Base-by-base conservation (phyloP, 2,113 vertebrate species). In the Pontoporia blainvillei region DNA sequence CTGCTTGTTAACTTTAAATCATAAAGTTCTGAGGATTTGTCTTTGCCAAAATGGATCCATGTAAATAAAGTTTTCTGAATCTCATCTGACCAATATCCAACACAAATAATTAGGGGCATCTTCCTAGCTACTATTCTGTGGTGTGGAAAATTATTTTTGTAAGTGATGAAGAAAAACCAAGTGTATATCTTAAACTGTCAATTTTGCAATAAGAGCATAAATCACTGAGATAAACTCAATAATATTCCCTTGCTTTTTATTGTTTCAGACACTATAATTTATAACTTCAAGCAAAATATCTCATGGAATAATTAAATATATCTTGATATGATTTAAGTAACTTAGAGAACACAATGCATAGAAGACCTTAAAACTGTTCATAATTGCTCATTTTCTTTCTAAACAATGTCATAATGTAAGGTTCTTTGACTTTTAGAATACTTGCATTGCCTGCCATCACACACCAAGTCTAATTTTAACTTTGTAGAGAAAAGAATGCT, bases 211-310 rank as follows among this genome's bases (percentile, higher is more conserved):
- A 94, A 96, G 41, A 1, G 0, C 72, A 52, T 96, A n/a, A 93
- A 71, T 90, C 81, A 97, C 90, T 57, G 94, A 90, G 91, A 89
- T 90, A 96, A 92, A 93, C 84, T 52, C 71, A 96, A 78, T 15
- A 6, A 75, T 96, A 89, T 90, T 49, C 73, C n/a, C 34, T 66
- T 54, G 89, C 78, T 34, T 49, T 46, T 61, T 96, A 75, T 44
- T 94, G 71, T 97, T 98, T 94, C 49, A 86, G 96, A 84, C n/a
- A 7, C 57, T 96, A 1, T 39, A 18, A 88, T 97, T 97, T 96
- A 79, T 98, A 97, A 91, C 67, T 76, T 49, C 13, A 86, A 8
- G 9, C 90, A 57, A 29, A 96, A 13, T 41, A 73, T 88, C n/a
- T 89, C 90, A 25, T 36, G 52, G 61, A 76, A 79, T 90, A 97